Conservation (phyloP, 2,888 invertebrate genomes). For the Agrotis segetum region DNA sequence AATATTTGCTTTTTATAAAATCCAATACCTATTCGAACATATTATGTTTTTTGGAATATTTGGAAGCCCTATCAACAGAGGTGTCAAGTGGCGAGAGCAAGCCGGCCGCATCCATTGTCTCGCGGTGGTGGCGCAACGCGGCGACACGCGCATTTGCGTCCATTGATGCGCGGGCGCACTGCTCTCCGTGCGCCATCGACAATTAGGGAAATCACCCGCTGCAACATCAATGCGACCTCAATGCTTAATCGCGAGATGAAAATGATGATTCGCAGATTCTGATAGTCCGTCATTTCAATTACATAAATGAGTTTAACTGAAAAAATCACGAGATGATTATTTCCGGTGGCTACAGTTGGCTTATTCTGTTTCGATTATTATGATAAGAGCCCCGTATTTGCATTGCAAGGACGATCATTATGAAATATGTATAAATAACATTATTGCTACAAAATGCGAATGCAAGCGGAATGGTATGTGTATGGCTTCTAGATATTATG, state of each 20-base stretch:
- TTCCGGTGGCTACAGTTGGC: conserved; percentile 83
- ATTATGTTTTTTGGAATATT: too few species aligned
- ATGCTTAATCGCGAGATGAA: conserved; percentile 87
- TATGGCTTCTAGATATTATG: background rate
- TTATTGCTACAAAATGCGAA: too few species aligned
- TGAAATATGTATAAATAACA: conserved; percentile 34
- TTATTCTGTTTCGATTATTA: conserved; percentile 77
- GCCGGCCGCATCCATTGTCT: conserved; percentile 78
- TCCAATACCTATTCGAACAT: too few species aligned
- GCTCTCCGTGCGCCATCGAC: conserved; percentile 67
- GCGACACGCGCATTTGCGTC: conserved; percentile 88
- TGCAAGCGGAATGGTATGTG: too few species aligned
- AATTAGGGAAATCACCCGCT: conserved; percentile 82
- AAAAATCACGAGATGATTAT: conserved; percentile 84
- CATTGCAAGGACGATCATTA: conserved; percentile 76
- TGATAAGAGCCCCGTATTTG: conserved; percentile 75
- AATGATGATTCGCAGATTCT: conserved; percentile 79
- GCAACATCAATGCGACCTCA: conserved; percentile 82
- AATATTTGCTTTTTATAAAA: too few species aligned
- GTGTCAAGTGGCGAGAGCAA: conserved; percentile 79
- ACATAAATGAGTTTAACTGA: conserved; percentile 83
- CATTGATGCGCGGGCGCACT: conserved; percentile 82
- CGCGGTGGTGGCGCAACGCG: conserved; percentile 81
- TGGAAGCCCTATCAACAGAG: conserved; percentile 10
- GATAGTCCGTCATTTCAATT: conserved; percentile 83